Conservation (phyloP, 1,140 invertebrate species). For the Bactericera cockerelli region DNA sequence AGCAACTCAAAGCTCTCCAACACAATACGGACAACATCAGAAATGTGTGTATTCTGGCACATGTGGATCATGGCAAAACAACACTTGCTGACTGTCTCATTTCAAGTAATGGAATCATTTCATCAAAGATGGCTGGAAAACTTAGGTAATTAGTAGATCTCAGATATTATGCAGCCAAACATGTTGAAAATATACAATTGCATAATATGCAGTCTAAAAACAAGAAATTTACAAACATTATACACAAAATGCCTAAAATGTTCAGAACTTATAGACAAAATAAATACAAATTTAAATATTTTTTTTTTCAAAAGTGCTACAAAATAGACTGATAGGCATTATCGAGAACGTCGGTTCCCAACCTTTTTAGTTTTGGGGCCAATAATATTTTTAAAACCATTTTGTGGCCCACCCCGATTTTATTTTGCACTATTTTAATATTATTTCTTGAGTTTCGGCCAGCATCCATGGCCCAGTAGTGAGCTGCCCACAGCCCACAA, state of each 20-base stretch:
- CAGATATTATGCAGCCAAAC: neutral
- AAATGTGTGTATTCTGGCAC: conserved; percentile 96
- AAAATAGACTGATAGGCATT: too few relatives aligned
- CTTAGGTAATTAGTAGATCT: too few relatives aligned
- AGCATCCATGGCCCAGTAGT: too few relatives aligned
- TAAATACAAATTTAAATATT: neutral
- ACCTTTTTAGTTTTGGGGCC: too few relatives aligned
- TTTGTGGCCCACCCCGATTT: too few relatives aligned
- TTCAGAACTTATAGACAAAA: neutral
- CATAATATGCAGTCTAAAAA: conserved; percentile 6
- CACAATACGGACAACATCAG: conserved; percentile 54
- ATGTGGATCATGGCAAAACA: conserved; percentile 99
- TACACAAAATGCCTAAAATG: neutral
- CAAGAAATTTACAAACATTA: too few relatives aligned
- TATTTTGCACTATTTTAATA: too few relatives aligned
- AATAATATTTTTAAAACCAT: too few relatives aligned
- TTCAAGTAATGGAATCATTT: conserved; percentile 93
- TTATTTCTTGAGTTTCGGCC: too few relatives aligned
- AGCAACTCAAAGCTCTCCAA: conserved; percentile 49
- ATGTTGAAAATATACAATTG: conserved; percentile 7
- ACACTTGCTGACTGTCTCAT: conserved; percentile 89
- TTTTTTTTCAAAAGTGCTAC: too few relatives aligned
- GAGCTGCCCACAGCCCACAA: too few relatives aligned
- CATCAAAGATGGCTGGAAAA: conserved; percentile 76
- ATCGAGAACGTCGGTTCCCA: too few relatives aligned